These are phyloP conservation scores for Drosophila atripex DNA, from an alignment of 2,888 invertebrate genomes.

Conservation along the genomic window DNA sequence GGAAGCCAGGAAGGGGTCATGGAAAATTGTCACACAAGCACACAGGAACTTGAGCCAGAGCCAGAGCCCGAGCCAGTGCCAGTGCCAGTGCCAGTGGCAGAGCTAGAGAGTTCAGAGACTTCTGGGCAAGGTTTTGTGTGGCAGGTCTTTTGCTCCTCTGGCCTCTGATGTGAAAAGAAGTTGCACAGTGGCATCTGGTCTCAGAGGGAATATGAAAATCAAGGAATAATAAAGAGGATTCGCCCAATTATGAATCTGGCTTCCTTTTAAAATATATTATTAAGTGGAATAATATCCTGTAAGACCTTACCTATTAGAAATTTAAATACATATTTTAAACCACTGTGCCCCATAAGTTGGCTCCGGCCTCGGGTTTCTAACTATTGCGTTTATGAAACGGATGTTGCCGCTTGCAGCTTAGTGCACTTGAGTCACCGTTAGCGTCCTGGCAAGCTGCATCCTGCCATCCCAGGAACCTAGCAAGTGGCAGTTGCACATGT, in stretches of 20 bases:
- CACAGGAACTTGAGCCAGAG: constrained; percentile 45
- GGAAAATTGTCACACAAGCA: constrained; percentile 72
- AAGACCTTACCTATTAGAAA: background rate
- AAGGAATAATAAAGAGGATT: background rate
- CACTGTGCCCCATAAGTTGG: constrained; percentile 11
- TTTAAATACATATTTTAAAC: background rate
- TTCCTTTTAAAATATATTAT: background rate
- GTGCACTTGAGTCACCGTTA: constrained; percentile 77
- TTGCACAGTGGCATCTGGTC: constrained; percentile 41
- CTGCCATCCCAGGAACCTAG: constrained; percentile 34
- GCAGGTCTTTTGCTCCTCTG: constrained; percentile 42
- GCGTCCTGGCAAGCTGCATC: constrained; percentile 59
- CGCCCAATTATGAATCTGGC: background rate
- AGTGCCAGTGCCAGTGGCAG: background rate
- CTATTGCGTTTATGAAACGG: constrained; percentile 74
- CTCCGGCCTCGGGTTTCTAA: constrained; percentile 15
- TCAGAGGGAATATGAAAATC: constrained; percentile 2
- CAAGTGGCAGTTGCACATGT: constrained; percentile 30
- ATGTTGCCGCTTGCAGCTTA: constrained; percentile 79
- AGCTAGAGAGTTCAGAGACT: constrained; percentile 70
- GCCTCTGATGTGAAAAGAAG: constrained; percentile 66
- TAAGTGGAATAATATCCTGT: background rate
- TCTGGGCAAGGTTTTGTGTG: constrained; percentile 35
- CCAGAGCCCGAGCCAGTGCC: background rate
- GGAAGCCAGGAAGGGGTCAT: constrained; percentile 51